Conservation (phyloP, 1,140 invertebrate species). For the Delia radicum region DNA sequence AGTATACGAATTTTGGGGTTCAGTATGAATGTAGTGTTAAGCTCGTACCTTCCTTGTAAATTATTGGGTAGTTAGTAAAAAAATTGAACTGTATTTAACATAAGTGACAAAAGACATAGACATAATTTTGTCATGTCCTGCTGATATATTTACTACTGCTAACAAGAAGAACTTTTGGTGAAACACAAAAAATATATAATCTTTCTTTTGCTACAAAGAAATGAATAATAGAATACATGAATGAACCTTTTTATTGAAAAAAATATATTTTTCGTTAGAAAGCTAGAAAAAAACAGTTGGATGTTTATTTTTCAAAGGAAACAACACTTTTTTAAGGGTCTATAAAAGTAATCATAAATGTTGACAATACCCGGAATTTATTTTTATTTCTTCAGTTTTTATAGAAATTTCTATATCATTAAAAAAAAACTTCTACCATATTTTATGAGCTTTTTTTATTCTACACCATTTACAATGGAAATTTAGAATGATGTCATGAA, state of each 20-base stretch:
- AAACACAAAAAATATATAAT: too few species aligned
- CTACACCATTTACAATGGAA: background rate
- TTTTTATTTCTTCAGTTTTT: background rate
- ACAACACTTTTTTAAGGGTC: slow-evolving; percentile 20
- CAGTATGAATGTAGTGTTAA: too few species aligned
- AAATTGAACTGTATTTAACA: background rate
- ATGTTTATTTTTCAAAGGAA: background rate
- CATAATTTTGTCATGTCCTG: slow-evolving; percentile 2
- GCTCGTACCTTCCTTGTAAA: too few species aligned
- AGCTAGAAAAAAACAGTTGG: background rate
- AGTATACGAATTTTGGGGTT: too few species aligned
- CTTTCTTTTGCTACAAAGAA: background rate
- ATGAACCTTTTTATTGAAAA: background rate
- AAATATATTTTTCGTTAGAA: background rate
- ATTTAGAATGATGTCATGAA: too few species aligned
- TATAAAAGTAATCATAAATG: slow-evolving; percentile 23
- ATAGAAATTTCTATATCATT: background rate
- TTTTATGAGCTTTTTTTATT: slow-evolving; percentile 3
- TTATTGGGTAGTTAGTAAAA: too few species aligned
- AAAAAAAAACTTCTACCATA: slow-evolving; percentile 1
- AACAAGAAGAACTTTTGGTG: too few species aligned
- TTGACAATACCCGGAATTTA: slow-evolving; percentile 21
- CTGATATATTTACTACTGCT: background rate
- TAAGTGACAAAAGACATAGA: background rate
- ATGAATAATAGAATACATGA: background rate